phyloP scores from a whole-genome alignment of 2,888 invertebrate species.

The Eremobia ochroleuca region DNA sequence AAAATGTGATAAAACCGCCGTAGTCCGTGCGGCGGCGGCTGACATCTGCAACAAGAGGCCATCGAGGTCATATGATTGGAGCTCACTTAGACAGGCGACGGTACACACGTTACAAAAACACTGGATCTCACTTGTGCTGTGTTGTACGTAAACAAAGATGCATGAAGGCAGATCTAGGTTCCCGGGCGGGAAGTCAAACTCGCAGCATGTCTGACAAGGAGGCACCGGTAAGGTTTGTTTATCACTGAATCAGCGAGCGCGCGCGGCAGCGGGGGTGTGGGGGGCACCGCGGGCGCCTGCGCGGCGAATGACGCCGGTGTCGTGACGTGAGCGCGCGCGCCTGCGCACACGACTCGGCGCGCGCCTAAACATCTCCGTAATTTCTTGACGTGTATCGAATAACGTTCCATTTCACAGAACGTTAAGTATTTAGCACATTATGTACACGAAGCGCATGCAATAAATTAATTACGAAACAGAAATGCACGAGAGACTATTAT shows the following conservation, averaged over 20 bases:
- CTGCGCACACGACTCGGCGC: slow-evolving; percentile 63
- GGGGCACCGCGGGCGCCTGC: slow-evolving; percentile 63
- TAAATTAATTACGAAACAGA: slow-evolving; percentile 32
- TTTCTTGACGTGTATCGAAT: slow-evolving; percentile 68
- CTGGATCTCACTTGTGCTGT: slow-evolving; percentile 85
- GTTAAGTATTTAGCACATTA: slow-evolving; percentile 31
- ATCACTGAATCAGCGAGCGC: slow-evolving; percentile 81
- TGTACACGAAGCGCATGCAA: slow-evolving; percentile 33
- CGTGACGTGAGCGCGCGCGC: slow-evolving; percentile 71
- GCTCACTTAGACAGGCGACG: slow-evolving; percentile 62
- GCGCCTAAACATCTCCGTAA: slow-evolving; percentile 59
- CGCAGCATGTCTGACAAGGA: slow-evolving; percentile 83
- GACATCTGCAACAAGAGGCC: slow-evolving; percentile 88
- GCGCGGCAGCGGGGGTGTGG: slow-evolving; percentile 67
- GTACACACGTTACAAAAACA: slow-evolving; percentile 59
- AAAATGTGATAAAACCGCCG: slow-evolving; percentile 90
- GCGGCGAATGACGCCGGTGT: slow-evolving; percentile 54
- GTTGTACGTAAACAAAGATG: slow-evolving; percentile 83
- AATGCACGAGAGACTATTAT: background rate
- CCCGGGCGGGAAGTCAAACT: slow-evolving; percentile 80
- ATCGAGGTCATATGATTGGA: slow-evolving; percentile 84
- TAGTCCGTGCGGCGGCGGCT: slow-evolving; percentile 88
- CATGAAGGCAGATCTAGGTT: slow-evolving; percentile 84
- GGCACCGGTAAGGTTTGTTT: slow-evolving; percentile 83
- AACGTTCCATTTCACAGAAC: slow-evolving; percentile 68